Percentiles rank a stretch among this genome's conserved stretches.
phyloP scores from a whole-genome alignment of 2,888 invertebrate species.

The Papilio demoleus region DNA sequence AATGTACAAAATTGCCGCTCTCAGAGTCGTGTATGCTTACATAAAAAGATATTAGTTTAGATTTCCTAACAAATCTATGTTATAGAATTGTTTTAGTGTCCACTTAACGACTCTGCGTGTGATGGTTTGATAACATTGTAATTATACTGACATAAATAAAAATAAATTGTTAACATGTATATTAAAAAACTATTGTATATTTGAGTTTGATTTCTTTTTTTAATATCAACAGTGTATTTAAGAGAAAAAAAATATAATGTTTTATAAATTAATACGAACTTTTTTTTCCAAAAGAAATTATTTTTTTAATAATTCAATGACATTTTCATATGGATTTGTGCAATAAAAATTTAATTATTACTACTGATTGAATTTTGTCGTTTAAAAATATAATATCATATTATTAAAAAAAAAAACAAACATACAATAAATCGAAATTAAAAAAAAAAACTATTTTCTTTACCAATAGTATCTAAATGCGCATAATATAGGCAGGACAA shows the following conservation, averaged over 20 bases:
- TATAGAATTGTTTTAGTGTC: no score
- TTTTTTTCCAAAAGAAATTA: no score
- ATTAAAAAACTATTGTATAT: background rate
- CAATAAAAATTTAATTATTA: background rate
- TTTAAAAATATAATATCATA: background rate
- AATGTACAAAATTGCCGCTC: no score
- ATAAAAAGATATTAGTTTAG: no score
- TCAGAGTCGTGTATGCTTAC: no score
- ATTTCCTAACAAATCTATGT: no score
- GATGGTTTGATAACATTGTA: no score
- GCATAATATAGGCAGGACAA: constrained; percentile 9
- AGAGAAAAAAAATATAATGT: background rate
- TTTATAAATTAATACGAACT: no score
- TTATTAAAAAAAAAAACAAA: background rate
- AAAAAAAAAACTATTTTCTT: background rate
- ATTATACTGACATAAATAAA: background rate
- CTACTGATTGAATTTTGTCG: background rate
- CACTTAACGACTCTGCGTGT: no score
- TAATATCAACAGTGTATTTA: background rate
- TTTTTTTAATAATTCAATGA: background rate
- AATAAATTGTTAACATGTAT: background rate
- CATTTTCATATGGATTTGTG: constrained; percentile 4
- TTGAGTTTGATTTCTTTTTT: no score
- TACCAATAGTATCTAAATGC: background rate
- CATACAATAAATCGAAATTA: background rate